Evolutionary conservation across 2,113 vertebrate genomes (phyloP).

Genomic region (Pimephales promelas): DNA sequence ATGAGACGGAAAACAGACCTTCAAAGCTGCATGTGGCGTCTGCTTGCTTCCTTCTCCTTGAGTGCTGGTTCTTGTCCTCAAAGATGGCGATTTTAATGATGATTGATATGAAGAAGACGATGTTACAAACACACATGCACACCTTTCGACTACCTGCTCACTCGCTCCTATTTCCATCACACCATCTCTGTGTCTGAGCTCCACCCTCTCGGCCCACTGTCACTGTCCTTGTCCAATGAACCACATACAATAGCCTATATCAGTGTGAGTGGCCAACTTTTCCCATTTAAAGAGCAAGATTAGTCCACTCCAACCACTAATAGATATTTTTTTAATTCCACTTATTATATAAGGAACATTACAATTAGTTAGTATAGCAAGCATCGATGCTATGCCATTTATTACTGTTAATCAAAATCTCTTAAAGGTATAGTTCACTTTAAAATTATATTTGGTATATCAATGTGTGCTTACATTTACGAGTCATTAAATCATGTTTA

Average conservation of each 20-base stretch:
- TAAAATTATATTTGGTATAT: no score
- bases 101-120: background rate
- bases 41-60: background rate
- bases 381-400: background rate
- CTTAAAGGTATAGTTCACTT: no score
- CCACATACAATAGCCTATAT: background rate
- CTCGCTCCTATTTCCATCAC: background rate
- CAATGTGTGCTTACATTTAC: no score
- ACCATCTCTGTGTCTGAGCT: conserved; percentile 28
- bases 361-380: no score
- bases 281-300: no score
- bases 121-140: background rate
- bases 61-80: background rate
- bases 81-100: background rate
- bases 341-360: background rate
- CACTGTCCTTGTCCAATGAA: background rate
- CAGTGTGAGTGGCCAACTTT: background rate
- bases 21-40: background rate
- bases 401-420: background rate
- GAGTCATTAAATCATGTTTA: no score
- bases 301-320: no score
- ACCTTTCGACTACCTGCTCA: background rate
- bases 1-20: conserved; percentile 1
- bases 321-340: background rate
- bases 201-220: conserved; percentile 8